Evolutionary conservation across 1,140 invertebrate species (phyloP).

Genomic region (Sycobia sp.): DNA sequence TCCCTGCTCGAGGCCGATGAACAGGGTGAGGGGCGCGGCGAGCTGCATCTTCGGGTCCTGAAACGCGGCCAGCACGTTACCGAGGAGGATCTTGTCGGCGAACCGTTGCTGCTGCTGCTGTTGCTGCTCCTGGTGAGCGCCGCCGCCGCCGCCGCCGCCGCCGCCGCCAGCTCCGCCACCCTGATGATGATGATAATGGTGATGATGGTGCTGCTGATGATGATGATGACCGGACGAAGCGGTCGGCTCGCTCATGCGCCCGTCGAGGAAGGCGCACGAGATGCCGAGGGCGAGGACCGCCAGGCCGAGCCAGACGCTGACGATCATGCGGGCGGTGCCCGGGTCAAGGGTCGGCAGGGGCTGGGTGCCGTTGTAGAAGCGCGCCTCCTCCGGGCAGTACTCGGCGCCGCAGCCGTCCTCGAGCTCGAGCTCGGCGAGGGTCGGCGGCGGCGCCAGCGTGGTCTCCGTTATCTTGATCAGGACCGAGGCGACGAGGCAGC

Average conservation of each 20-base stretch:
- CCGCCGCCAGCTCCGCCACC: too few relatives aligned
- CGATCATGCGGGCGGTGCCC: conserved; percentile 58
- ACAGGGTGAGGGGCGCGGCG: conserved; percentile 69
- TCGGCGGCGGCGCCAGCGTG: background rate
- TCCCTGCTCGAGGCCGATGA: conserved; percentile 75
- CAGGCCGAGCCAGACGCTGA: conserved; percentile 64
- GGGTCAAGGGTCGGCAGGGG: conserved; percentile 48
- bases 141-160: too few relatives aligned
- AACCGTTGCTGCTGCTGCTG: conserved; percentile 47
- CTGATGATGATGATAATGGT: too few relatives aligned
- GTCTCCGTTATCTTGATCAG: conserved; percentile 48
- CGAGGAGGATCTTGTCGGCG: conserved; percentile 42
- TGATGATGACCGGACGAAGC: too few relatives aligned
- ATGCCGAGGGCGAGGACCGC: conserved; percentile 62
- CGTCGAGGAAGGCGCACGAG: conserved; percentile 63
- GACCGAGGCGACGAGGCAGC: conserved; percentile 50
- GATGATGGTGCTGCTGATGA: too few relatives aligned
- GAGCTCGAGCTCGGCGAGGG: conserved; percentile 38
- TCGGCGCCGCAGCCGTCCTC: conserved; percentile 51
- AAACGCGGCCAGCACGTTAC: conserved; percentile 55
- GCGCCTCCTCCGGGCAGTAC: conserved; percentile 52
- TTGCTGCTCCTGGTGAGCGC: too few relatives aligned
- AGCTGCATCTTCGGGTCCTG: conserved; percentile 65
- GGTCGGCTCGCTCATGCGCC: conserved; percentile 54
- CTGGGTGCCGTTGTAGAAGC: conserved; percentile 35